phyloP scores from a whole-genome alignment of 2,797 vertebrate species.

The Gymnoscopelus microlampas region DNA sequence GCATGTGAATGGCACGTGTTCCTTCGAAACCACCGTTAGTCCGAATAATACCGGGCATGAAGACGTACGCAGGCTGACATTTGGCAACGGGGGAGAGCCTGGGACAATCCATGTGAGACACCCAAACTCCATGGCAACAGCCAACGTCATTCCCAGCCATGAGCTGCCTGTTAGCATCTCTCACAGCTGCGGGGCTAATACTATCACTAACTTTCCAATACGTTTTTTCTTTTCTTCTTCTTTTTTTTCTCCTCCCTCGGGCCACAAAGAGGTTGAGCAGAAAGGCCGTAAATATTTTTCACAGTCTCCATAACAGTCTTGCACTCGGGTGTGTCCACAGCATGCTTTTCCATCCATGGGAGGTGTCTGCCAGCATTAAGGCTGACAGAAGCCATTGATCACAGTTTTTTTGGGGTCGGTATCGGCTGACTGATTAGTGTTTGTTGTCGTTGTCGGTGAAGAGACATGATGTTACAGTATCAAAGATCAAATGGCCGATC shows the following conservation, averaged over 20 bases:
- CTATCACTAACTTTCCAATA: constrained; percentile 26
- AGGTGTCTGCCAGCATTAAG: constrained; percentile 18
- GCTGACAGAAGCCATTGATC: constrained; percentile 15
- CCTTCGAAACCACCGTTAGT: neutral
- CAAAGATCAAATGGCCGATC: neutral
- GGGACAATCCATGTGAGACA: neutral
- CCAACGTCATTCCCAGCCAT: constrained; percentile 7
- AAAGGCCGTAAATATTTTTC: constrained; percentile 63
- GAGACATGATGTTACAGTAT: neutral
- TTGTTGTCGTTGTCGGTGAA: constrained; percentile 6
- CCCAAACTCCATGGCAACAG: neutral
- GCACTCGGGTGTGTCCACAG: constrained; percentile 33
- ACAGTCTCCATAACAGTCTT: constrained; percentile 52
- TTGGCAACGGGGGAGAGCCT: neutral
- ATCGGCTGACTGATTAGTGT: neutral
- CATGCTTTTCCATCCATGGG: constrained; percentile 33
- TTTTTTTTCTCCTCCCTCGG: neutral
- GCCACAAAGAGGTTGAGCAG: constrained; percentile 35
- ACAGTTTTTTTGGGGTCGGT: neutral
- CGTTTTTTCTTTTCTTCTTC: constrained; percentile 1
- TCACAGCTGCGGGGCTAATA: constrained; percentile 31
- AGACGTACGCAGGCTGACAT: neutral
- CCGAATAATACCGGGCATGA: neutral
- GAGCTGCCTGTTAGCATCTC: neutral
- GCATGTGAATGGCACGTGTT: constrained; percentile 17